phyloP scores from a whole-genome alignment of 35 echinoderm and acorn worm species.

The Acanthaster planci region DNA sequence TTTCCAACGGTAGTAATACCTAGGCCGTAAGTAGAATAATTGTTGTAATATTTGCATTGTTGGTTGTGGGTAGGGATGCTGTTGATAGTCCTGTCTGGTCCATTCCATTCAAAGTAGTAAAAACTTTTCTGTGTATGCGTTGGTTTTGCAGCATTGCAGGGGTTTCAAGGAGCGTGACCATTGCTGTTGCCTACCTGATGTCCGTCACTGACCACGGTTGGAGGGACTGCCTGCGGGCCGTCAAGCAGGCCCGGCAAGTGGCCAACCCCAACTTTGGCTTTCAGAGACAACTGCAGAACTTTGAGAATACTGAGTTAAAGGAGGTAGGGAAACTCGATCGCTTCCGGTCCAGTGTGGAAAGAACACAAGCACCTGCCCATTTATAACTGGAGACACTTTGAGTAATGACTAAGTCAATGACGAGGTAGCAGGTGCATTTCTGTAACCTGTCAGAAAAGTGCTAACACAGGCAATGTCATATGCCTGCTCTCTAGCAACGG shows the following conservation, averaged over 20 bases:
- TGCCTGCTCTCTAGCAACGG: too few species aligned
- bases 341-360: neutral
- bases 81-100: neutral
- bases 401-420: neutral
- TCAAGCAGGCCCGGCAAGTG: slow-evolving; percentile 59
- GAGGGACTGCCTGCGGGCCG: slow-evolving; percentile 81
- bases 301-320: slow-evolving; percentile 70
- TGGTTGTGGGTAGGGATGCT: too few species aligned
- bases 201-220: slow-evolving; percentile 77
- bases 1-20: too few species aligned
- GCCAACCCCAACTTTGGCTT: slow-evolving; percentile 97
- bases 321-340: slow-evolving; percentile 35
- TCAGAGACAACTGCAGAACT: slow-evolving; percentile 92
- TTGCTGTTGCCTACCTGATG: slow-evolving; percentile 97
- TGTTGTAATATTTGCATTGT: too few species aligned
- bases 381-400: neutral
- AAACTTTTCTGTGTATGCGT: neutral
- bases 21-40: too few species aligned
- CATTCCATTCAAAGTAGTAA: neutral
- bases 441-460: too few species aligned
- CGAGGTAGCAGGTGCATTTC: too few species aligned
- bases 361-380: neutral
- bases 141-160: slow-evolving; percentile 79
- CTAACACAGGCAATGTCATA: too few species aligned
- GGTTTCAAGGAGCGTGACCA: slow-evolving; percentile 81